Evolutionary conservation across 2,797 vertebrate species (phyloP).

Genomic region (Cossypha polioptera): DNA sequence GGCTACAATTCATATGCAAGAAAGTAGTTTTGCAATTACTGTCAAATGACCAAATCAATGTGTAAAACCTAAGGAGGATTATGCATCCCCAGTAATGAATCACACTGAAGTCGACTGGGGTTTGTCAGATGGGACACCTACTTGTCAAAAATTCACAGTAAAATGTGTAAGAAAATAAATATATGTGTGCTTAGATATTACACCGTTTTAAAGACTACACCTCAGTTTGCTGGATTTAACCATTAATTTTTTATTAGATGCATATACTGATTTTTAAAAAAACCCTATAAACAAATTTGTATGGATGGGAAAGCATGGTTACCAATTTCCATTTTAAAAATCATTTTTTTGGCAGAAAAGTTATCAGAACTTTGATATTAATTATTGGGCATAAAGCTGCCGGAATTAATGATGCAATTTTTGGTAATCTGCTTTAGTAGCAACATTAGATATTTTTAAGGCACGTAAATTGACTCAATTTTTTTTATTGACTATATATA

Average conservation of each 20-base stretch:
- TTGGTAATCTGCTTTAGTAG: neutral
- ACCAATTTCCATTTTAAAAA: neutral
- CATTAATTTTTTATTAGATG: neutral
- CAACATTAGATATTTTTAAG: neutral
- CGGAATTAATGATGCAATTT: neutral
- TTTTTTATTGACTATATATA: neutral
- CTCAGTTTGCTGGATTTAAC: neutral
- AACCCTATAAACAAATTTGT: neutral
- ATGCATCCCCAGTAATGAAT: slow-evolving; percentile 36
- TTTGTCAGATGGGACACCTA: slow-evolving; percentile 34
- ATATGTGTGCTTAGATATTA: neutral
- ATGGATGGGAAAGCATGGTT: neutral
- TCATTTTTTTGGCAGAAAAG: neutral
- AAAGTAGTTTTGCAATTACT: slow-evolving; percentile 70
- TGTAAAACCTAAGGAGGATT: slow-evolving; percentile 43
- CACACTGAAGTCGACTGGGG: neutral
- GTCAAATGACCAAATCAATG: slow-evolving; percentile 67
- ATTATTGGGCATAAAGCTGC: neutral
- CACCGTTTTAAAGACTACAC: neutral
- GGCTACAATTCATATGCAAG: slow-evolving; percentile 69
- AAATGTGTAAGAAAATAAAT: slow-evolving; percentile 18
- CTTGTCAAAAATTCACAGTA: slow-evolving; percentile 6
- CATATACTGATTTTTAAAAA: neutral
- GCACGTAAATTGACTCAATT: neutral
- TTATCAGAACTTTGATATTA: neutral